These are phyloP conservation scores for Leptinotarsa undecemlineata DNA, from an alignment of 1,140 invertebrate species.

Conservation along the genomic window DNA sequence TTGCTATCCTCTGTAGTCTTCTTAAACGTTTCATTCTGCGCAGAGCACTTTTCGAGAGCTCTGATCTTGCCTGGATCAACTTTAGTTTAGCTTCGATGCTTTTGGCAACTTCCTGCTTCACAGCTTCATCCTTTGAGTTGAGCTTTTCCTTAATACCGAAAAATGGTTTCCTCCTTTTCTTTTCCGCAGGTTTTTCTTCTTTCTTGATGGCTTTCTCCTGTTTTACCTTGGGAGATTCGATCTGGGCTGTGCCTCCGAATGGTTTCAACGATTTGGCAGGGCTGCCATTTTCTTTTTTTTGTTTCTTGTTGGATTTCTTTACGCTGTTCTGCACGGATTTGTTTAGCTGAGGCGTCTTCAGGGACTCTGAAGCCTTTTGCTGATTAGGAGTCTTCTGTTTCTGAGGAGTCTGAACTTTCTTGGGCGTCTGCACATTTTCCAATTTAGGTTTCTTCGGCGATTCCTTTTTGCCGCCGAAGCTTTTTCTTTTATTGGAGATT, in stretches of 20 bases:
- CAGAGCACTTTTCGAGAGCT: slow-evolving; percentile 41
- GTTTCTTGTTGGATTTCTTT: slow-evolving; percentile 34
- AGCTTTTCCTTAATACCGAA: slow-evolving; percentile 17
- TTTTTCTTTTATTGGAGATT: slow-evolving; percentile 40
- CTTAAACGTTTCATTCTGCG: slow-evolving; percentile 35
- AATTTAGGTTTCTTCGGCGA: slow-evolving; percentile 28
- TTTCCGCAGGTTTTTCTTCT: neutral
- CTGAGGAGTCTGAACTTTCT: slow-evolving; percentile 6
- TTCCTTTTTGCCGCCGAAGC: slow-evolving; percentile 21
- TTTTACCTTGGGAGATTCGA: slow-evolving; percentile 23
- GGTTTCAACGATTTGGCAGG: slow-evolving; percentile 31
- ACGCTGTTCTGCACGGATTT: slow-evolving; percentile 13
- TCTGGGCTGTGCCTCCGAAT: slow-evolving; percentile 35
- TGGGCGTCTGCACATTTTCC: slow-evolving; percentile 17
- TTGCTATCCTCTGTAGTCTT: slow-evolving; percentile 25
- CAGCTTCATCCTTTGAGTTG: slow-evolving; percentile 18
- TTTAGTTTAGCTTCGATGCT: slow-evolving; percentile 34
- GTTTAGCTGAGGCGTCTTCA: slow-evolving; percentile 23
- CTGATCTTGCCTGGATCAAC: slow-evolving; percentile 19
- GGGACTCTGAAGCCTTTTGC: slow-evolving; percentile 2
- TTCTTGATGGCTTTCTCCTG: slow-evolving; percentile 18
- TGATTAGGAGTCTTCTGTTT: slow-evolving; percentile 25
- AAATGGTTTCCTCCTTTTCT: slow-evolving; percentile 28
- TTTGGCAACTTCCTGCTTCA: slow-evolving; percentile 30
- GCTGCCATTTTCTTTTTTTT: slow-evolving; percentile 22